Percentiles rank a stretch among this genome's conserved stretches.
These are phyloP conservation scores for Odontothrips loti DNA, from an alignment of 2,888 invertebrate genomes.

Conservation along the genomic window DNA sequence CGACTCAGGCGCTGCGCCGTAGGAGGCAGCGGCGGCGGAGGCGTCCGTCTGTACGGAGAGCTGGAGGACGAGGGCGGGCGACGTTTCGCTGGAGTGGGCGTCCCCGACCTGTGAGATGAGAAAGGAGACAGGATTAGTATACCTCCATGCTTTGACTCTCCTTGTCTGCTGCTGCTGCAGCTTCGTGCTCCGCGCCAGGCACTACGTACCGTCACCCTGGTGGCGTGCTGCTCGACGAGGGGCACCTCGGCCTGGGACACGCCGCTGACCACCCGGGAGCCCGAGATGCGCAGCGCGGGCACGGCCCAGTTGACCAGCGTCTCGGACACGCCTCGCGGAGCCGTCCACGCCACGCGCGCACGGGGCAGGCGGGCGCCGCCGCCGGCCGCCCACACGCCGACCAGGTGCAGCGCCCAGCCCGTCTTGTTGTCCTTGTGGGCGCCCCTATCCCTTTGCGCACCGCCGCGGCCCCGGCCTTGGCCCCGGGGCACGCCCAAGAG, in stretches of 20 bases:
- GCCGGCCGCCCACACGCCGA: not conserved
- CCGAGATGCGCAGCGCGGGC: constrained; percentile 9
- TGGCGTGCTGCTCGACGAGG: constrained; percentile 17
- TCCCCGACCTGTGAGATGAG: not conserved
- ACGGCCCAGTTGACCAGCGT: constrained; percentile 12
- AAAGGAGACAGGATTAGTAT: too few species aligned
- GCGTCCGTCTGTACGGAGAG: not conserved
- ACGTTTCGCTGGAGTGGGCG: constrained; percentile 7
- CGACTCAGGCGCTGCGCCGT: not conserved
- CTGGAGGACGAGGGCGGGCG: not conserved
- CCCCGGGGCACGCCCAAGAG: not conserved
- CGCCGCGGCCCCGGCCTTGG: not conserved
- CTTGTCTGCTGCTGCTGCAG: too few species aligned
- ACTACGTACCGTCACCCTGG: constrained; percentile 1
- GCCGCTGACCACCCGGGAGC: constrained; percentile 12
- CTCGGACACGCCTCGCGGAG: not conserved
- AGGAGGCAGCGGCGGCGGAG: not conserved
- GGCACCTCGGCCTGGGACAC: constrained; percentile 9
- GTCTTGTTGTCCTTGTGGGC: not conserved
- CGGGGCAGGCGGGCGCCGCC: constrained; percentile 8
- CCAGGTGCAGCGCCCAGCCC: constrained; percentile 12
- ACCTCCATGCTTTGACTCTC: too few species aligned
- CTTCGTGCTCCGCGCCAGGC: not conserved
- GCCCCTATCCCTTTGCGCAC: too few species aligned
- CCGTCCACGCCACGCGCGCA: not conserved